Conservation (phyloP, 1,140 invertebrate genomes). For the Bacillus rossius region DNA sequence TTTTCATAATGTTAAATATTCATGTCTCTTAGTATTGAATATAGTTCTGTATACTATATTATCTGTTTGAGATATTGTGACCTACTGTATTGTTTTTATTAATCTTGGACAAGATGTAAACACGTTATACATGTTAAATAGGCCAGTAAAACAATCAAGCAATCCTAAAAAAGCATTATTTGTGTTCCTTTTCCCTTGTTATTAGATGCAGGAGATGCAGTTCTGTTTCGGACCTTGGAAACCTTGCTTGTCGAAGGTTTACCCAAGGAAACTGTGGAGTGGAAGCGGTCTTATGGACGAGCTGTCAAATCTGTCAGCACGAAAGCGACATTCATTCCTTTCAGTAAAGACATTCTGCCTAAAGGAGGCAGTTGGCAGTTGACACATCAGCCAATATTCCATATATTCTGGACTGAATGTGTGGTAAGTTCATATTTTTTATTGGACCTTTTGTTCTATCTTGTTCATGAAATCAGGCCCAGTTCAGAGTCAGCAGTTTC, state of each 20-base stretch:
- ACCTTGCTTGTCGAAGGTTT: conserved; percentile 68
- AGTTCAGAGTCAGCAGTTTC: too few species aligned
- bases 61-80: neutral
- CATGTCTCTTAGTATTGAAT: neutral
- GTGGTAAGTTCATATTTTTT: conserved; percentile 55
- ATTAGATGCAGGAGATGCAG: conserved; percentile 83
- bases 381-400: conserved; percentile 82
- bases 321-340: conserved; percentile 78
- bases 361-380: conserved; percentile 68
- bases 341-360: conserved; percentile 61
- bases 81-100: neutral
- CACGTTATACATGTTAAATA: neutral
- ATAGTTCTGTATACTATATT: neutral
- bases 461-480: too few species aligned
- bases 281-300: conserved; percentile 78
- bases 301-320: conserved; percentile 78
- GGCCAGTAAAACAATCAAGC: neutral
- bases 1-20: conserved; percentile 4
- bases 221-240: conserved; percentile 78
- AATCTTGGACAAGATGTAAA: neutral
- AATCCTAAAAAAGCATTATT: neutral
- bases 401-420: conserved; percentile 94
- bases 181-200: conserved; percentile 13
- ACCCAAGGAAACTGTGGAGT: conserved; percentile 81
- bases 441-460: neutral